Conservation (phyloP, 2,113 vertebrate species). For the Oenanthe melanoleuca region DNA sequence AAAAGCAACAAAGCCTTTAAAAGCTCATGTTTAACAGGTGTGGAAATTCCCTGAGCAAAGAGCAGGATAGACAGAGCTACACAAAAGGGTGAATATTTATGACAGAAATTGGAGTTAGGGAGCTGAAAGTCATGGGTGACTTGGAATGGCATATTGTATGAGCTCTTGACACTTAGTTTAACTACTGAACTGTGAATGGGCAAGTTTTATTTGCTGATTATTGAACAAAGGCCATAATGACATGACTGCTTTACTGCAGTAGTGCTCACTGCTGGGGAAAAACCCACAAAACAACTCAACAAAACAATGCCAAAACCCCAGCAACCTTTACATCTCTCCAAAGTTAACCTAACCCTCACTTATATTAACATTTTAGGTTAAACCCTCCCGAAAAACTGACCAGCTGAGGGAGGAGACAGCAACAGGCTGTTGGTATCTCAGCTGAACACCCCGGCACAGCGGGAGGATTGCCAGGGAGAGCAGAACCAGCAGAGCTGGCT, state of each 20-base stretch:
- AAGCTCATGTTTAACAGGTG: not conserved
- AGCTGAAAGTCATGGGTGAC: not conserved
- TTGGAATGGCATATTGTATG: not conserved
- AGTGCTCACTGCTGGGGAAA: not conserved
- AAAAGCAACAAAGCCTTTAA: not conserved
- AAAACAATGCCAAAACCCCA: not conserved
- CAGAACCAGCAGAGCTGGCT: not conserved
- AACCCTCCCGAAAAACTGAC: fast-evolving
- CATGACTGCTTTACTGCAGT: not conserved
- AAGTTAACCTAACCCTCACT: not conserved
- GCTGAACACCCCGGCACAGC: not conserved
- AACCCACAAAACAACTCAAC: not conserved
- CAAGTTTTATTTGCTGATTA: not conserved
- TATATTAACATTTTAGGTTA: not conserved
- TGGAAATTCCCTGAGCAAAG: not conserved
- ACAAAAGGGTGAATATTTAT: not conserved
- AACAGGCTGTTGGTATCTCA: not conserved
- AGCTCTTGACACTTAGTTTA: not conserved
- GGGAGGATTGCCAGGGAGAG: not conserved
- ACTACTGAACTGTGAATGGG: not conserved
- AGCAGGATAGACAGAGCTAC: not conserved
- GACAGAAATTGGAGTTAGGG: not conserved
- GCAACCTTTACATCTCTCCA: not conserved
- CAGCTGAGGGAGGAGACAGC: not conserved
- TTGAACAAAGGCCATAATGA: not conserved